A percentile compares a stretch with the other conserved stretches of the same genome.
Conservation (phyloP, 2,113 vertebrate species). For the Furnarius figulus region DNA sequence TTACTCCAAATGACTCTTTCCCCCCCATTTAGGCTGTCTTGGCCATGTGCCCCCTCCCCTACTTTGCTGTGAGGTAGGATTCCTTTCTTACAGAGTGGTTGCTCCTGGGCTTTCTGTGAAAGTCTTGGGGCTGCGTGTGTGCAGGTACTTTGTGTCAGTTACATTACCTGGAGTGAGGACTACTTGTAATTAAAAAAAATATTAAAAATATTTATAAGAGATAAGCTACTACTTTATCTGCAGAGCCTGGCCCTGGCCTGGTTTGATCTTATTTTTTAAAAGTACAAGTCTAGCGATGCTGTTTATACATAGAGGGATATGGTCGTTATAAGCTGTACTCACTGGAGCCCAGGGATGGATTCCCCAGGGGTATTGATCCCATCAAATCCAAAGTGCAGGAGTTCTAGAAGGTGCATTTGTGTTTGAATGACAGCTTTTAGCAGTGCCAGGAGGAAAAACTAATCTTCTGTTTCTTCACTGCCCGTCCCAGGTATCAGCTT, state of each 20-base stretch:
- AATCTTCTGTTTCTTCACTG: not conserved
- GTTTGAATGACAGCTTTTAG: not conserved
- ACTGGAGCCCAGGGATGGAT: not conserved
- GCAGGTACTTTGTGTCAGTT: conserved; percentile 73
- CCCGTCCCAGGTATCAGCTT: not conserved
- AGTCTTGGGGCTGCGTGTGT: conserved; percentile 79
- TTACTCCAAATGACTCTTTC: conserved; percentile 55
- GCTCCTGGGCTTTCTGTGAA: conserved; percentile 95
- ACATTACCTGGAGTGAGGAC: conserved; percentile 70
- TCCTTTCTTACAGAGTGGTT: conserved; percentile 73
- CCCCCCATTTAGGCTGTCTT: conserved; percentile 33
- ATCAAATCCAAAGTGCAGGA: not conserved
- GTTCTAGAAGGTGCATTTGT: not conserved
- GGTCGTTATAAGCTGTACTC: not conserved
- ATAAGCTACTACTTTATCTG: conserved; percentile 73
- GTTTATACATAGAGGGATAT: conserved; percentile 23
- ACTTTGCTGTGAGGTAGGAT: conserved; percentile 76
- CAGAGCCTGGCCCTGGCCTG: conserved; percentile 65
- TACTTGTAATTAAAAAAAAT: conserved; percentile 74
- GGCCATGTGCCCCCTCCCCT: conserved; percentile 61
- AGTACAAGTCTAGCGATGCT: conserved; percentile 71
- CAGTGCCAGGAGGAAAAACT: not conserved
- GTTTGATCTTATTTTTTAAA: conserved; percentile 70
- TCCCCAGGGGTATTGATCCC: not conserved
- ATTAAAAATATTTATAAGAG: conserved; percentile 77